These are phyloP conservation scores for Poecile atricapillus DNA, from an alignment of 2,113 vertebrate species.

Conservation along the genomic window DNA sequence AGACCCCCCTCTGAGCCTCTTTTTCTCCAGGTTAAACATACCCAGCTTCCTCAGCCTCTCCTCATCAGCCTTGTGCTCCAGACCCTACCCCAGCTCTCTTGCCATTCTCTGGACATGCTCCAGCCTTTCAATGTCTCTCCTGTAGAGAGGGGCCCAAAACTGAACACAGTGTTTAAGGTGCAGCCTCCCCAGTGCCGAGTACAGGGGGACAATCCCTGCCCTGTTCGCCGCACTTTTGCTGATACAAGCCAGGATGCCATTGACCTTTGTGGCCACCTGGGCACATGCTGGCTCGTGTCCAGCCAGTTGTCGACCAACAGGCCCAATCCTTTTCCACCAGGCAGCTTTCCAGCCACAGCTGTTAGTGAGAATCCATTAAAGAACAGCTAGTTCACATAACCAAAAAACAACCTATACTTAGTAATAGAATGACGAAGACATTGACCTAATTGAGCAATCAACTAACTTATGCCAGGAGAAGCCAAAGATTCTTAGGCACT, in stretches of 20 bases:
- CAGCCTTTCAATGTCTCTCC: neutral
- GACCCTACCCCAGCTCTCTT: fast-evolving
- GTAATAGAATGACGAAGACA: neutral
- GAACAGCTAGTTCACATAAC: neutral
- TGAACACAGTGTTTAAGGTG: neutral
- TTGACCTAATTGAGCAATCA: neutral
- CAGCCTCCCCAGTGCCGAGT: fast-evolving
- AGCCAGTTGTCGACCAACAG: neutral
- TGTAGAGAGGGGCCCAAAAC: neutral
- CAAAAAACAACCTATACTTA: neutral
- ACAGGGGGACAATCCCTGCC: neutral
- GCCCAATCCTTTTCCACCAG: neutral
- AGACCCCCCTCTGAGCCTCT: fast-evolving
- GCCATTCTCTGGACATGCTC: fast-evolving
- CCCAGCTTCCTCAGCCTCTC: neutral
- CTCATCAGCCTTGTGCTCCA: neutral
- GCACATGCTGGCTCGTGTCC: neutral
- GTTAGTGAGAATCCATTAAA: neutral
- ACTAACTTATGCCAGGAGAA: neutral
- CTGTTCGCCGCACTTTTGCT: neutral
- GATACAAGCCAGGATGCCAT: neutral
- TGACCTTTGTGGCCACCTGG: neutral
- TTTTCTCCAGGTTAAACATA: neutral
- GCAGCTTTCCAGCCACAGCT: neutral
- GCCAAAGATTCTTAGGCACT: neutral